Conservation (phyloP, 2,888 invertebrate species). For the Phortica okadai region DNA sequence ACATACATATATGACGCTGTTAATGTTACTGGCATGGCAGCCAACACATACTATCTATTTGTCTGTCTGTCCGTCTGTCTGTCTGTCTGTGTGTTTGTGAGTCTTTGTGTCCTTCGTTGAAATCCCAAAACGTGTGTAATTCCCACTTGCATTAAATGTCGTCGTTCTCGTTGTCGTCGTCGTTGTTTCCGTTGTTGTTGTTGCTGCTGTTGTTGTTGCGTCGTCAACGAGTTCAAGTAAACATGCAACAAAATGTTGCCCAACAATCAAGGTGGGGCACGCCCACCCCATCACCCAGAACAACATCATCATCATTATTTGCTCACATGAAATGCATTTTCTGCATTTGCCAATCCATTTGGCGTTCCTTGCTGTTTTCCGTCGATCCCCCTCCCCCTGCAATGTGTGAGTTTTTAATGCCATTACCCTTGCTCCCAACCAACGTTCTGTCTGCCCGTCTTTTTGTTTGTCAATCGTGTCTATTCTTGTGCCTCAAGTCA, state of each 20-base stretch:
- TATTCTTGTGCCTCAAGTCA: too few species aligned
- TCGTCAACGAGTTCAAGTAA: neutral
- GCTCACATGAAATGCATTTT: too few species aligned
- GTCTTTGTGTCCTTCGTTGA: conserved; percentile 6
- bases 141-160: conserved; percentile 67
- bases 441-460: neutral
- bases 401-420: too few species aligned
- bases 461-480: neutral
- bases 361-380: too few species aligned
- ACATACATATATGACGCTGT: neutral
- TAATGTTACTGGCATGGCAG: neutral
- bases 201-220: neutral
- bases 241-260: neutral
- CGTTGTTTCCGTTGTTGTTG: neutral
- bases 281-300: neutral
- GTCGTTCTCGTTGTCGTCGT: conserved; percentile 15
- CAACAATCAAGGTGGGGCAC: neutral
- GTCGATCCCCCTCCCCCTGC: too few species aligned
- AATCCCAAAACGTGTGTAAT: conserved; percentile 52
- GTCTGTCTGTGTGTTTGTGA: neutral
- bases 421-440: neutral
- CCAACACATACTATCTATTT: neutral
- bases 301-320: neutral
- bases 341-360: too few species aligned
- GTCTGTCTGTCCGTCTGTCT: too few species aligned